Evolutionary conservation across 1,140 invertebrate species (phyloP), one percentile per base, ranked within the genome.

Genomic region (Danaus plexippus): DNA sequence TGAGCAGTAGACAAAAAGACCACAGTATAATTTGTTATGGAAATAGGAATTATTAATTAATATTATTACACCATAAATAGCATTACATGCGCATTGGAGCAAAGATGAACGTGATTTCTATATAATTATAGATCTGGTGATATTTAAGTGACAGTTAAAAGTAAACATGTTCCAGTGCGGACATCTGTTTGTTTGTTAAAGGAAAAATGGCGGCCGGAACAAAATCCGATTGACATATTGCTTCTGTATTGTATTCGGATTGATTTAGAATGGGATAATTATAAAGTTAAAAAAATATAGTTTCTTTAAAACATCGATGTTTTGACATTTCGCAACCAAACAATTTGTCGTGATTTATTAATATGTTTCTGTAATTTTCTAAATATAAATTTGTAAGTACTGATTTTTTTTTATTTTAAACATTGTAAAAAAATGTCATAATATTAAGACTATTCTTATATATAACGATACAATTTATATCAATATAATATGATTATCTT

Each of bases 101-200:
- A 62, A 64, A 66, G 61, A 64, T 64, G 45, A 58, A 69, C 66
- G 64, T 70, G 60, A 76, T 70, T 68, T 69, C 53, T 47, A 44
- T 50, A 54, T 59, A 66, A 75, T 71, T 64, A 69, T 63, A 63
- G 57, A 52, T 47, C 57, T 43, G 54, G 18, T 54, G 51, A 11
- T 50, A 49, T 48, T 18, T 48, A 65, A 57, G 57, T 49, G 69
- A 71, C 69, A 71, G 66, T 61, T 59, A 53, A 57, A 60, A 64
- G 70, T 72, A 72, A 72, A 72, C 70, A 72, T 72, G 64, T 72
- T 66, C 47, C 11, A 54, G 47, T 41, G 6, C 42, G 45, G 67
- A 69, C 67, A 53, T 69, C 52, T 72, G 70, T 69, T 69, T 72
- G 67, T 69, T 72, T 69, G 63, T 69, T 51, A 40, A 66, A 47